Conservation (phyloP, 2,888 invertebrate genomes). For the Herminia tarsipennalis region DNA sequence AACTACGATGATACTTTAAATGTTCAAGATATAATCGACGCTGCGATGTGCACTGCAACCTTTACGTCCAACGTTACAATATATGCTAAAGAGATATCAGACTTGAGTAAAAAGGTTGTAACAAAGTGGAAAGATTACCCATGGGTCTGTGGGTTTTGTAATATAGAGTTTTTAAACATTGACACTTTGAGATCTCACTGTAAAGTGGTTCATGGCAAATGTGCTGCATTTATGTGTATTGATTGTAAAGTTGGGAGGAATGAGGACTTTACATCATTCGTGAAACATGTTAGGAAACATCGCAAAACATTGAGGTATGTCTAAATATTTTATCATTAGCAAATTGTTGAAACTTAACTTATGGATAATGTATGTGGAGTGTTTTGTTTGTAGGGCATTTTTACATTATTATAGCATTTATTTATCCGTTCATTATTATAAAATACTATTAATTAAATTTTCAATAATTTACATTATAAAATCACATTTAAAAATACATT, state of each 20-base stretch:
- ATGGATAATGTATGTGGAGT: no score
- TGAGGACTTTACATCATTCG: conserved; percentile 86
- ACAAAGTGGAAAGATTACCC: conserved; percentile 73
- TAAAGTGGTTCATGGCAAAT: conserved; percentile 86
- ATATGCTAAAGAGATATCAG: conserved; percentile 67
- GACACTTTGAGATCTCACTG: conserved; percentile 85
- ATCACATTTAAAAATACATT: no score
- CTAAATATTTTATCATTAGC: neutral
- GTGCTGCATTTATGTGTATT: conserved; percentile 87
- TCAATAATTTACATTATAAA: no score
- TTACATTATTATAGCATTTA: no score
- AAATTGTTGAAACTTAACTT: no score
- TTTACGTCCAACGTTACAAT: conserved; percentile 60
- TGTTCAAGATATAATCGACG: conserved; percentile 69
- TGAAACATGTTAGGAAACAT: conserved; percentile 88
- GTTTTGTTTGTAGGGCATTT: no score
- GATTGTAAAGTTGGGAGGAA: conserved; percentile 87
- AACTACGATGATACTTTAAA: conserved; percentile 50
- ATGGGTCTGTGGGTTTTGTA: conserved; percentile 73
- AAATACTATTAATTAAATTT: no score
- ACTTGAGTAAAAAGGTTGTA: conserved; percentile 54
- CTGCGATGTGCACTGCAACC: conserved; percentile 59
- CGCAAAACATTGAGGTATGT: conserved; percentile 84
- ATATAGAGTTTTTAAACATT: conserved; percentile 70
- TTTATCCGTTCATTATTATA: no score